Base-by-base conservation (phyloP, 92 coral and sea anemone genomes). In the Parazoanthus darwini region DNA sequence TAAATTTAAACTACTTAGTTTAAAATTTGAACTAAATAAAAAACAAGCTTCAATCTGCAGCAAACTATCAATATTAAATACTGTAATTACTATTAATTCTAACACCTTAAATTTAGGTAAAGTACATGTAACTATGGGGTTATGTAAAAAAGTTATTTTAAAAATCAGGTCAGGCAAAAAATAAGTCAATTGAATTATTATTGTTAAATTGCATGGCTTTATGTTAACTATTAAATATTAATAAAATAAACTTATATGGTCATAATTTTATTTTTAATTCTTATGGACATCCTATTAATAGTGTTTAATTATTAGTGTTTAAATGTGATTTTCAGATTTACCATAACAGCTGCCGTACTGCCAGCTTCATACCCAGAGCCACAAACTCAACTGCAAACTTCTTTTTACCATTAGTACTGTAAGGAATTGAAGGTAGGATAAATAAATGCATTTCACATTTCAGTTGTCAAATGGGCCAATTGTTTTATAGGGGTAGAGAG, bases 381-480 rank as follows among this genome's bases (percentile, higher is more conserved):
- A 92, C 94, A 91, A 92, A 91, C 85, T 92, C 92, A 89, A 90
- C 88, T 5, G 94, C 94, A 91, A 92, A 89, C 65, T 56, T 71
- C 82, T 82, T 68, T 77, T 50, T 89, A 83, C 78, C 85, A 81
- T 85, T 80, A 54, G 51, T 86, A 86, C 82, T 76, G 89, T 23
- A 86, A 54, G 68, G 42, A 86, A 74, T 70, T 59, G 2, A 54
- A 46, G n/a, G 23, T 79, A 77, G 22, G 20, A 78, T 48, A 10
- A 36, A 78, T 48, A 10, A 36, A 54, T 48, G 56, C 43, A 79
- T 46, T 51, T 51, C 35, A 44, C 29, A 73, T 54, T 36, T 22
- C 46, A 36, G 2, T 65, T 39, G 67, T 79, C 23, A 79, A 48
- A 79, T 42, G 50, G 8, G 29, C 77, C 37, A 36, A 33, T 72